phyloP scores from a whole-genome alignment of 2,797 vertebrate species.

The Varecia variegata region DNA sequence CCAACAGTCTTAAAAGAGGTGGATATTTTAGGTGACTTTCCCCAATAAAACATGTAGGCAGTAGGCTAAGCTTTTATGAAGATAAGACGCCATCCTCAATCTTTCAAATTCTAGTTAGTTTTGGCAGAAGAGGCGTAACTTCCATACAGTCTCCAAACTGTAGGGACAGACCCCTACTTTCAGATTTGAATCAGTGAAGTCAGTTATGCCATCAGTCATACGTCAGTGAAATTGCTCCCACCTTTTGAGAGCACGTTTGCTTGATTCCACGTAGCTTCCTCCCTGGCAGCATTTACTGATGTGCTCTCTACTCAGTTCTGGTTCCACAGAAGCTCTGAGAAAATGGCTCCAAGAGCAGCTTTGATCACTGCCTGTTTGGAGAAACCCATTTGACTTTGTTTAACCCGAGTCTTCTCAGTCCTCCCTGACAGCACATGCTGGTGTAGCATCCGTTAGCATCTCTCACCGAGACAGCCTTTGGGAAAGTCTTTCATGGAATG shows the following conservation, averaged over 20 bases:
- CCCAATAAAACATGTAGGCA: no score
- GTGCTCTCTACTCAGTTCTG: rapidly evolving
- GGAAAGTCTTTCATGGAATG: background rate
- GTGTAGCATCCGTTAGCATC: no score
- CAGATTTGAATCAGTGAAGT: background rate
- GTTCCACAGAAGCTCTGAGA: background rate
- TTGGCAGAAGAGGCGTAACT: background rate
- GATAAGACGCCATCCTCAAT: background rate
- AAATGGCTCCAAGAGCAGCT: background rate
- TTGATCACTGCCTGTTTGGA: background rate
- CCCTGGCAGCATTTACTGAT: background rate
- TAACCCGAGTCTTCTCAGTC: background rate
- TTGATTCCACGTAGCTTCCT: background rate
- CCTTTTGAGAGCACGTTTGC: background rate
- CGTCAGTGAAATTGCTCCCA: background rate
- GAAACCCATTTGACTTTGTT: background rate
- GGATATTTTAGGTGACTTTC: background rate
- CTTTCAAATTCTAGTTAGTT: background rate
- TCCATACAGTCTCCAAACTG: background rate
- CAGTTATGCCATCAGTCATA: background rate
- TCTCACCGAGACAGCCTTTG: background rate
- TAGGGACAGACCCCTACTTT: background rate
- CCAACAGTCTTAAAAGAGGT: background rate
- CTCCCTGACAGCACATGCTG: background rate
- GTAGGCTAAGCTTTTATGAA: background rate